phyloP scores from a whole-genome alignment of 2,888 invertebrate genomes.

The Diarsia dahlii region DNA sequence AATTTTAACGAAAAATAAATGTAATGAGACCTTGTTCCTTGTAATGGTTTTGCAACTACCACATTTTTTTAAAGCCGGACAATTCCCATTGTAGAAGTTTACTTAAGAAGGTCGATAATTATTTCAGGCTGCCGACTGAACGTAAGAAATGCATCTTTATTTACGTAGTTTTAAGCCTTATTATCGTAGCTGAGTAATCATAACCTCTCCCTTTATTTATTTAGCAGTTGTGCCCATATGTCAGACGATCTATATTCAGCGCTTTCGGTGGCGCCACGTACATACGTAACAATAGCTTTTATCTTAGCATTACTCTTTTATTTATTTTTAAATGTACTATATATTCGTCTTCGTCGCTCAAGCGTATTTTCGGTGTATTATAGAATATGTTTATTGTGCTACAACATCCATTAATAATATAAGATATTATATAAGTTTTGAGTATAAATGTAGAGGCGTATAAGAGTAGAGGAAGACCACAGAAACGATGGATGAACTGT shows the following conservation, averaged over 20 bases:
- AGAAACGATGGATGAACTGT: too few species aligned
- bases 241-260: slow-evolving; percentile 44
- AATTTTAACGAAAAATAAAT: too few species aligned
- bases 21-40: too few species aligned
- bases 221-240: slow-evolving; percentile 25
- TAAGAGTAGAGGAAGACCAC: too few species aligned
- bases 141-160: not conserved
- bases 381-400: not conserved
- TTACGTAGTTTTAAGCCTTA: not conserved
- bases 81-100: too few species aligned
- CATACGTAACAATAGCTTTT: slow-evolving; percentile 36
- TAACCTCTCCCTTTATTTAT: slow-evolving; percentile 23
- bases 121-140: not conserved
- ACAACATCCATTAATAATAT: not conserved
- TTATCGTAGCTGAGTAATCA: not conserved
- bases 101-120: too few species aligned
- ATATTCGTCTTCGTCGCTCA: not conserved
- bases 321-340: slow-evolving; percentile 52
- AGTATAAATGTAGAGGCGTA: too few species aligned
- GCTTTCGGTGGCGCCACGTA: slow-evolving; percentile 44
- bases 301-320: slow-evolving; percentile 31
- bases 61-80: too few species aligned
- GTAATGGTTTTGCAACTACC: too few species aligned
- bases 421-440: not conserved
- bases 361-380: slow-evolving; percentile 1